These are phyloP conservation scores for Spea hammondii DNA, from an alignment of 2,797 vertebrate genomes.

Conservation along the genomic window DNA sequence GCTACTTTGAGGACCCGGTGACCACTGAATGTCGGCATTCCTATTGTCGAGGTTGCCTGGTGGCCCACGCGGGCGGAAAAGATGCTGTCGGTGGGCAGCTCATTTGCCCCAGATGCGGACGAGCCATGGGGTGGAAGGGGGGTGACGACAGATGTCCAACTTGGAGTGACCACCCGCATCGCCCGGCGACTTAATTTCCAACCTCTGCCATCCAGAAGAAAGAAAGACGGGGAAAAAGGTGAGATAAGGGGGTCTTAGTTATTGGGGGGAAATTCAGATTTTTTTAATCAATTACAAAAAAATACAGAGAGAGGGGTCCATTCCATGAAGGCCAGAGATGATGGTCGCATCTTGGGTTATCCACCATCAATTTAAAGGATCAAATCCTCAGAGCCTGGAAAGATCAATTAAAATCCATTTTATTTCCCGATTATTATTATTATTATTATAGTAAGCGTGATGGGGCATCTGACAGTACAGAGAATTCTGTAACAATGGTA, in stretches of 20 bases:
- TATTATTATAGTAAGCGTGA: too few species aligned
- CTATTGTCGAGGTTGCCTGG: constrained; percentile 83
- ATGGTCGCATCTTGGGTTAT: too few species aligned
- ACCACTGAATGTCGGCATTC: constrained; percentile 87
- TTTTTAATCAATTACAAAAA: too few species aligned
- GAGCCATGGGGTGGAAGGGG: constrained; percentile 77
- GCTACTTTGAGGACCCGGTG: constrained; percentile 85
- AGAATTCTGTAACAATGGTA: background rate
- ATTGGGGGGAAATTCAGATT: too few species aligned
- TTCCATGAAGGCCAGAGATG: too few species aligned
- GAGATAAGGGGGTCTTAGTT: background rate
- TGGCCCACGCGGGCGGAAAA: constrained; percentile 49
- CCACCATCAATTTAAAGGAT: too few species aligned
- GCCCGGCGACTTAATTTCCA: constrained; percentile 62
- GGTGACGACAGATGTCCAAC: constrained; percentile 78
- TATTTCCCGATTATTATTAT: too few species aligned
- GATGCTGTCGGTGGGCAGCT: constrained; percentile 18
- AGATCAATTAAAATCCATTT: too few species aligned
- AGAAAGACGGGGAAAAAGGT: background rate
- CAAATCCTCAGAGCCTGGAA: too few species aligned
- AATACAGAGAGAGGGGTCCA: too few species aligned
- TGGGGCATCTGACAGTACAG: background rate
- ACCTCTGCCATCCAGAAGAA: constrained; percentile 48
- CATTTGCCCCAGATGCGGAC: constrained; percentile 80
- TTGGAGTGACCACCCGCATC: constrained; percentile 66